These are phyloP conservation scores for Pavo muticus DNA, from an alignment of 2,113 vertebrate species.

Conservation along the genomic window DNA sequence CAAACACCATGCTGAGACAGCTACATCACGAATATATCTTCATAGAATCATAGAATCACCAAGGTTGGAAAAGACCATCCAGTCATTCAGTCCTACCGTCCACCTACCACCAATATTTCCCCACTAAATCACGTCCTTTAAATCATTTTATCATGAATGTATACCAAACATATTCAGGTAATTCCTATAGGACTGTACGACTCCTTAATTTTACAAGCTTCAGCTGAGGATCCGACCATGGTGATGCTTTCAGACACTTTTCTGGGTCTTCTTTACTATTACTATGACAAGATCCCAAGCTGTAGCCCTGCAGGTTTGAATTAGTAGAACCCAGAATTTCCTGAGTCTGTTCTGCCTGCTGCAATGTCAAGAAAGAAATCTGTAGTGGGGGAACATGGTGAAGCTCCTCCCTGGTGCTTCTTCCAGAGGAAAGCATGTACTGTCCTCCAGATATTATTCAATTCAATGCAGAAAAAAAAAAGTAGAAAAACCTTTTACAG, in stretches of 20 bases:
- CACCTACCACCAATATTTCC: no score
- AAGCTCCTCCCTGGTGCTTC: not conserved
- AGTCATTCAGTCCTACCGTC: no score
- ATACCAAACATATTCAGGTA: accelerated
- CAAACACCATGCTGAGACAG: not conserved
- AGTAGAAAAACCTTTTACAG: not conserved
- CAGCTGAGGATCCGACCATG: not conserved
- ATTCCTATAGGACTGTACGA: not conserved
- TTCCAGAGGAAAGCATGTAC: not conserved
- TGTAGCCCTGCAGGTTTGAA: not conserved
- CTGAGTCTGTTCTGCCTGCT: not conserved
- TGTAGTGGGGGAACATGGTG: accelerated
- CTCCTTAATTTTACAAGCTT: not conserved
- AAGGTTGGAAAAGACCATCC: no score
- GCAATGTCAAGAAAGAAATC: accelerated
- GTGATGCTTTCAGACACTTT: not conserved
- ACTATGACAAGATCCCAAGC: not conserved
- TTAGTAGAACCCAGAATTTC: not conserved
- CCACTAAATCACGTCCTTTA: no score
- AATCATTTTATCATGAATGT: not conserved
- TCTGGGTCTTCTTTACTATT: accelerated
- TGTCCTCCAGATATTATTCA: accelerated
- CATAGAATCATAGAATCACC: no score
- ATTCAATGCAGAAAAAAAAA: not conserved
- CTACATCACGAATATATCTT: not conserved